Base-by-base conservation (phyloP, 2,113 vertebrate genomes). In the Seriola rivoliana region DNA sequence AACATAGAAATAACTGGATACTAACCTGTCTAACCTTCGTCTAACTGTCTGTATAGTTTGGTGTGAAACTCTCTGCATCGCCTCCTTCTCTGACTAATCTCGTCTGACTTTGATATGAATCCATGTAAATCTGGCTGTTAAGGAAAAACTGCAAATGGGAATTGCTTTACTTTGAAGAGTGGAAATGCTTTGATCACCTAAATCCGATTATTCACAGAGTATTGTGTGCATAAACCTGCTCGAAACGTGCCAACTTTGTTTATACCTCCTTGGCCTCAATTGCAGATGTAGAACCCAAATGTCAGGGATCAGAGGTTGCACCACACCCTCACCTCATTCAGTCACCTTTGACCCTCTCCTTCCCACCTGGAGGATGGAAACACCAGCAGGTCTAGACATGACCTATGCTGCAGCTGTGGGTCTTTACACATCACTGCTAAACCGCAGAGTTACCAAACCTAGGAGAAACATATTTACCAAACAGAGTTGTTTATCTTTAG, bases 301-400 rank as follows among this genome's bases (percentile, higher is more conserved):
- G 78, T 68, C 66, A 80, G 59, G 76, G 75, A 71, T 89, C 78
- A 86, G 71, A 84, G 87, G 82, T 91, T 75, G 82, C 64, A 55
- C 71, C 87, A 12, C 84, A 83, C 89, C 80, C 81, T 60, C 57
- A 14, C 48, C 63, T 54, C 48, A 55, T 2, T 44, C 60, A 32
- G 46, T 72, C 57, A 83, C 81, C 84, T 87, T 63, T 81, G 85
- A 87, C 81, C 83, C 80, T 14, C 17, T 70, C 75, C 50, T 12
- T 74, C 71, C 72, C 86, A 92, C 81, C 89, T 88, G 82, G 77
- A 74, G 48, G 67, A 81, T 79, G 46, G 62, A 76, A 73, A 79
- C 72, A 71, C 65, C 80, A 85, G 77, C 85, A 89, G 84, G 90
- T 84, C 76, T 54, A 25, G 71, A 91, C 88, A 78, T 4, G 75